These are phyloP conservation scores for Drosophila falleni DNA, from an alignment of 2,888 invertebrate genomes.

Conservation along the genomic window DNA sequence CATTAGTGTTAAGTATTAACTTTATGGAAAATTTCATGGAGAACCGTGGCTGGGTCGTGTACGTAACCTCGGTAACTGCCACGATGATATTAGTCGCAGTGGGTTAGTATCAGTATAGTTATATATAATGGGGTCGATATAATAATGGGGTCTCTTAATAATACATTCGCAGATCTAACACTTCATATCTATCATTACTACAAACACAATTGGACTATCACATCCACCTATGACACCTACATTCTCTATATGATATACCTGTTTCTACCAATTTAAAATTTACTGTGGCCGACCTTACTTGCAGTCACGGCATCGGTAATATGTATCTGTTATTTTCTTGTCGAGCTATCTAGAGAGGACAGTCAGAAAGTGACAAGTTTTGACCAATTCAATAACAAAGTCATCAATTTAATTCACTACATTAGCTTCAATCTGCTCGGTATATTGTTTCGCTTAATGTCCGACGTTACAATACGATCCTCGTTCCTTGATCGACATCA, in stretches of 20 bases:
- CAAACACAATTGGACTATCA: conserved; percentile 14
- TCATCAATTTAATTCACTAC: conserved; percentile 28
- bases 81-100: conserved; percentile 12
- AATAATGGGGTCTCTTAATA: background rate
- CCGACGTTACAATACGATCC: conserved; percentile 55
- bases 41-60: conserved; percentile 24
- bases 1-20: conserved; percentile 36
- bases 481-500: conserved; percentile 66
- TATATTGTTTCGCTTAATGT: conserved; percentile 42
- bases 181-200: conserved; percentile 35
- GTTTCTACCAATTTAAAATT: conserved; percentile 51
- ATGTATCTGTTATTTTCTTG: background rate
- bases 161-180: background rate
- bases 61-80: conserved; percentile 31
- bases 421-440: conserved; percentile 54
- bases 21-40: conserved; percentile 13
- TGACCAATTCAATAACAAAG: background rate
- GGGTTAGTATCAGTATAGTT: conserved; percentile 30
- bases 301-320: conserved; percentile 8
- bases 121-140: too few species aligned
- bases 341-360: background rate
- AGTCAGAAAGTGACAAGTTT: background rate
- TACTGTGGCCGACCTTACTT: conserved; percentile 27
- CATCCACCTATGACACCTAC: conserved; percentile 49
- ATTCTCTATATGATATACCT: conserved; percentile 49